A percentile compares a stretch with the other conserved stretches of the same genome.
Conservation (phyloP, 1,140 invertebrate species). For the Lithobius niger region DNA sequence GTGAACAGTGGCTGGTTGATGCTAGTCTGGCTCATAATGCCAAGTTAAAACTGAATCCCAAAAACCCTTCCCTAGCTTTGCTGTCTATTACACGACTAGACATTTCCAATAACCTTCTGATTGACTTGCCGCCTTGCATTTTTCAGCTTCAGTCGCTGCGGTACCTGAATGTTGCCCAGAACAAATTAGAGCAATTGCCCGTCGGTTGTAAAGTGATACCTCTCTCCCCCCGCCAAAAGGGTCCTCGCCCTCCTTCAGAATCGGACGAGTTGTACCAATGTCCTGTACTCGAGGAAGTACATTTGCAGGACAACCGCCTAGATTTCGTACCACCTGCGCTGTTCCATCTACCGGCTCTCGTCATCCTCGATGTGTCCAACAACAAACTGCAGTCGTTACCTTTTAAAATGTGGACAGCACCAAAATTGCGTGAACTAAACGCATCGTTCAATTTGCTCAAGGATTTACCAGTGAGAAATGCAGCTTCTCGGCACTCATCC, state of each 20-base stretch:
- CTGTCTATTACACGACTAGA: constrained; percentile 87
- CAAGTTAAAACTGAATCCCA: constrained; percentile 54
- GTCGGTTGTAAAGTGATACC: constrained; percentile 16
- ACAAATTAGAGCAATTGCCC: constrained; percentile 63
- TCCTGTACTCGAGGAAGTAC: constrained; percentile 73
- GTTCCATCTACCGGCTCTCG: constrained; percentile 63
- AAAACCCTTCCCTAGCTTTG: constrained; percentile 55
- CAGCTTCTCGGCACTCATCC: background rate
- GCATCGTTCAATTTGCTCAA: constrained; percentile 77
- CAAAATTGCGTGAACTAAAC: constrained; percentile 78
- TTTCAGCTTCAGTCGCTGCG: constrained; percentile 65
- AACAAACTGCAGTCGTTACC: constrained; percentile 83
- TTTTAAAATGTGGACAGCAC: constrained; percentile 75
- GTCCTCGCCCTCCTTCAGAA: constrained; percentile 14
- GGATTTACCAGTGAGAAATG: constrained; percentile 47
- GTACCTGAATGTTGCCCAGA: constrained; percentile 73
- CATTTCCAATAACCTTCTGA: constrained; percentile 78
- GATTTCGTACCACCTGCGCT: constrained; percentile 62
- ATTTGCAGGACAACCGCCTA: constrained; percentile 71
- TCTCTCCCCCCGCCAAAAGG: constrained; percentile 16
- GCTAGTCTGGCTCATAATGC: constrained; percentile 73
- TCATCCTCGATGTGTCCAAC: constrained; percentile 77
- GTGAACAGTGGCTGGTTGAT: constrained; percentile 64
- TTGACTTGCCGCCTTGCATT: constrained; percentile 59
- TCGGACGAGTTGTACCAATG: constrained; percentile 19